These are phyloP conservation scores for Meta bourneti DNA, from an alignment of 2,888 invertebrate genomes.

Conservation along the genomic window DNA sequence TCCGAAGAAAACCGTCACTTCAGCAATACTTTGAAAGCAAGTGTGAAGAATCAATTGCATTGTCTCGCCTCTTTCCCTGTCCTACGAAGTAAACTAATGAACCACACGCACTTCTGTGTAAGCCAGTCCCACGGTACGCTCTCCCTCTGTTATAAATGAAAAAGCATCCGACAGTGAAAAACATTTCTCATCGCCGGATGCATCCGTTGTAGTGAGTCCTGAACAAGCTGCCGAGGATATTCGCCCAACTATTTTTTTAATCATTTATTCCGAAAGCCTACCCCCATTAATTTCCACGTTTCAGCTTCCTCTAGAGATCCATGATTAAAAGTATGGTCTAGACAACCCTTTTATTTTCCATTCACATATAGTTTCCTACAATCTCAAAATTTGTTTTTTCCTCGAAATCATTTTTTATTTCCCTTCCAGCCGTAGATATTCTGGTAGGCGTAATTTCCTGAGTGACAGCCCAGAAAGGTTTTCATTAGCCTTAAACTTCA, in stretches of 20 bases:
- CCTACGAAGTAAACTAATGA: neutral
- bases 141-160: neutral
- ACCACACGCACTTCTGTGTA: neutral
- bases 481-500: slow-evolving; percentile 76
- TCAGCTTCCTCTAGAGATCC: slow-evolving; percentile 59
- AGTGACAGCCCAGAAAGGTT: slow-evolving; percentile 75
- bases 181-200: slow-evolving; percentile 46
- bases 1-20: too few relatives aligned
- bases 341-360: slow-evolving; percentile 74
- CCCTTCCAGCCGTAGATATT: slow-evolving; percentile 48
- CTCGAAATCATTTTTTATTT: slow-evolving; percentile 71
- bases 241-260: slow-evolving; percentile 27
- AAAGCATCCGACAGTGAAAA: neutral
- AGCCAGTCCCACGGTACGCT: slow-evolving; percentile 1
- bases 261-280: slow-evolving; percentile 59
- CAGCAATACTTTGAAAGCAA: too few relatives aligned
- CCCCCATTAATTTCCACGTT: slow-evolving; percentile 70
- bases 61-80: too few relatives aligned
- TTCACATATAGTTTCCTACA: slow-evolving; percentile 72
- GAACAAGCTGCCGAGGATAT: slow-evolving; percentile 37
- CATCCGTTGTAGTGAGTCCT: slow-evolving; percentile 35
- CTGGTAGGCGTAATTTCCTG: slow-evolving; percentile 73
- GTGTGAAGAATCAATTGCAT: too few relatives aligned
- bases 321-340: slow-evolving; percentile 73
- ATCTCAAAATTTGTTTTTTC: slow-evolving; percentile 67